Evolutionary conservation across 2,888 invertebrate species (phyloP).

Genomic region (Acrobeloides nanus): DNA sequence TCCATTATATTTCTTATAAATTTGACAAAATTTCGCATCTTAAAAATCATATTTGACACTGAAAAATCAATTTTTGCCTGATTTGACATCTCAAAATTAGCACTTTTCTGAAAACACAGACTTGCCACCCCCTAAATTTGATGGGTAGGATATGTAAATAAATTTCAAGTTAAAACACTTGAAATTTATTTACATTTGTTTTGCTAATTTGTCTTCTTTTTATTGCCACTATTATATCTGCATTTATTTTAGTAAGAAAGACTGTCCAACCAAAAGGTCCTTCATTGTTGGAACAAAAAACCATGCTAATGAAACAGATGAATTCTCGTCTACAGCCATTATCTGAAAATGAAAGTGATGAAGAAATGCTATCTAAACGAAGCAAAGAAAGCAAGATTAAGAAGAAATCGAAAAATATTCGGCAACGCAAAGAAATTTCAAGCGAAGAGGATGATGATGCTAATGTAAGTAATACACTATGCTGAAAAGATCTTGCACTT

Average conservation of each 20-base stretch:
- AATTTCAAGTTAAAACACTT: background rate
- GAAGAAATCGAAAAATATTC: background rate
- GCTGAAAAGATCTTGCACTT: background rate
- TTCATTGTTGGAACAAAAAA: conserved; percentile 13
- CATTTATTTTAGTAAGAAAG: conserved; percentile 2
- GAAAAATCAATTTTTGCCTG: no score
- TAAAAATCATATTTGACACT: no score
- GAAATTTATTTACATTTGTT: background rate
- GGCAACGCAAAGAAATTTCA: conserved; percentile 7
- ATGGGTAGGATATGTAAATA: no score
- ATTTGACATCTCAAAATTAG: no score
- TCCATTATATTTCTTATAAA: no score
- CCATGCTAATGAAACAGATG: background rate
- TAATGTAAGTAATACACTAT: no score
- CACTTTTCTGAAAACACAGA: no score
- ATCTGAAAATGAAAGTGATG: background rate
- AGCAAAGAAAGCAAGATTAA: conserved; percentile 1
- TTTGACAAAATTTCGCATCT: no score
- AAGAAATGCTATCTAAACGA: background rate
- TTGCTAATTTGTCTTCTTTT: no score
- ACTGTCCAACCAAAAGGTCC: conserved; percentile 17
- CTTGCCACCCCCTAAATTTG: conserved; percentile 6
- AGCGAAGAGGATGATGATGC: conserved; percentile 23
- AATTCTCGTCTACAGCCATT: background rate
- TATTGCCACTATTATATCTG: no score